Base-by-base conservation (phyloP, 2,888 invertebrate genomes). In the Tetanocera ferruginea region DNA sequence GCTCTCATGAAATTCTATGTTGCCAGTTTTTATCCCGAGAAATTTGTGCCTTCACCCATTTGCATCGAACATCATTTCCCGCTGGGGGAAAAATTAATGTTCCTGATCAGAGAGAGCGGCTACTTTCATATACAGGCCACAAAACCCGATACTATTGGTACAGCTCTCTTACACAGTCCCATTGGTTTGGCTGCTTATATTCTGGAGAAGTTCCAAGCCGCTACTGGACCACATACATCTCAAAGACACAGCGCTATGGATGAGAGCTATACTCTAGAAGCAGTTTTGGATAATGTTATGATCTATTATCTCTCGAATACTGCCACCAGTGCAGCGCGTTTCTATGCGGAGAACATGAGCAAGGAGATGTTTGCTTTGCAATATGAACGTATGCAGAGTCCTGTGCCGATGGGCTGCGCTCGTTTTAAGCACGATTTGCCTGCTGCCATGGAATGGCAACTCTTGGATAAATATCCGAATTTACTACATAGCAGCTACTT, bases 101-200 rank as follows among this genome's bases (percentile, higher is more conserved):
- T 73, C 3, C 19, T 89, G 0, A 2, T 91, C 0, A 72, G 84
- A 77, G 93, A 93, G 86, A 83, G 82, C n/a, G 93, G 93, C 0
- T 93, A 94, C 83, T 87, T 94, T 83, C 96, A 97, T 85, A 82
- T 97, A 2, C 97, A 97, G 87, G 93, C 95, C 0, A 96, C 97
- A 0, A 97, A 96, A 87, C 97, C 97, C 11, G 97, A 97, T 85
- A 96, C 97, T 0, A 90, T 96, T 82, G 97, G 96, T 64, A 86
- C 84, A 3, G 89, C 82, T 1, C 82, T 89, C n/a, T 78, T 82
- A 5, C 75, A 85, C 19, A 88, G 82, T 78, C 98, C 98, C 0
- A 92, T 94, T 0, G 97, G 95, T 0, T 89, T 98, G 78, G 97
- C 97, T 0, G 95, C 95, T 0, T 98, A 97, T 84, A 94, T 97